Evolutionary conservation across 23 tunicate genomes (phyloP).

Genomic region (Diplosoma virens): DNA sequence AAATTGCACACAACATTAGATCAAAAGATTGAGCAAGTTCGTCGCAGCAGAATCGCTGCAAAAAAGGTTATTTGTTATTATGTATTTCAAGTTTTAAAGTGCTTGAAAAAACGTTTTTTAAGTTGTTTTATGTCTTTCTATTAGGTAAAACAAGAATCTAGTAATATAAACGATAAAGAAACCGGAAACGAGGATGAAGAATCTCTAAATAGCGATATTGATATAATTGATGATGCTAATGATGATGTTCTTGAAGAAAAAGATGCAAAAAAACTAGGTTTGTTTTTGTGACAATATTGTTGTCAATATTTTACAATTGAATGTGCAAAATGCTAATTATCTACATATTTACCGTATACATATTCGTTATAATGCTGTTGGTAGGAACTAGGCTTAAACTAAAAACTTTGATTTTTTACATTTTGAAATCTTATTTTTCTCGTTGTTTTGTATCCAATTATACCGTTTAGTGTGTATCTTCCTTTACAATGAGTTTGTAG

Average conservation of each 20-base stretch:
- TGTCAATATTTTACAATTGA: too few relatives aligned
- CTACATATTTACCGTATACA: too few relatives aligned
- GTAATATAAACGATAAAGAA: neutral
- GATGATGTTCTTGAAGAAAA: slow-evolving; percentile 33
- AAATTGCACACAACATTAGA: slow-evolving; percentile 75
- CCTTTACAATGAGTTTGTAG: too few relatives aligned
- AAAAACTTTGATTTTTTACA: too few relatives aligned
- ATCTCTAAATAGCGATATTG: neutral
- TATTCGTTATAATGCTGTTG: too few relatives aligned
- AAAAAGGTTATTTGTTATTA: too few relatives aligned
- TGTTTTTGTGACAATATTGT: too few relatives aligned
- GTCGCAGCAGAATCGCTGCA: slow-evolving; percentile 27
- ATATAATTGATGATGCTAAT: neutral
- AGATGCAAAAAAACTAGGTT: slow-evolving; percentile 16
- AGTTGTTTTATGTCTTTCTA: neutral
- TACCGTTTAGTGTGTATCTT: too few relatives aligned
- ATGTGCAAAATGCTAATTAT: too few relatives aligned
- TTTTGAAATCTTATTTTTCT: too few relatives aligned
- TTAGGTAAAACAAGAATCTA: slow-evolving; percentile 19
- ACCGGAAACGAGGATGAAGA: neutral
- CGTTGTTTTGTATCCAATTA: too few relatives aligned
- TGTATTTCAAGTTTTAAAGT: slow-evolving; percentile 3
- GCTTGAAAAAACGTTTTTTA: neutral
- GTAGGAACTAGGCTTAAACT: too few relatives aligned
- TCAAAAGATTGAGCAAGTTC: slow-evolving; percentile 84